These are phyloP conservation scores for Irena cyanogastra DNA, from an alignment of 2,113 vertebrate species.

Conservation along the genomic window DNA sequence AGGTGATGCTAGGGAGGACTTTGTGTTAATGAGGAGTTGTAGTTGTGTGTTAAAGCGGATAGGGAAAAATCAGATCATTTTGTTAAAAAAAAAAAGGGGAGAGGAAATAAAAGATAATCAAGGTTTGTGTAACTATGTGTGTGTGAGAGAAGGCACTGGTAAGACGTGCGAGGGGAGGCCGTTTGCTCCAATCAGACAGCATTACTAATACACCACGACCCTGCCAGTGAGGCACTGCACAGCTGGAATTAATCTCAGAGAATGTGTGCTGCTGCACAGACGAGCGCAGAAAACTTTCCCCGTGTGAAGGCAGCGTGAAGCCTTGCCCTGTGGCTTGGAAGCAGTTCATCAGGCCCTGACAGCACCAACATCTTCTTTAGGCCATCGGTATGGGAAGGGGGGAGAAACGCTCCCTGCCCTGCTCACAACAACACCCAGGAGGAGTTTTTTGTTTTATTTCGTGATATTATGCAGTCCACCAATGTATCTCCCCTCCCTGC, in stretches of 20 bases:
- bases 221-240: constrained; percentile 44
- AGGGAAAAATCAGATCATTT: not conserved
- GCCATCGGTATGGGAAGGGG: not conserved
- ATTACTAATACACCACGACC: constrained; percentile 14
- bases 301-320: constrained; percentile 57
- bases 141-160: not conserved
- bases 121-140: not conserved
- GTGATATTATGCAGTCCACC: not conserved
- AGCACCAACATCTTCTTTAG: constrained; percentile 52
- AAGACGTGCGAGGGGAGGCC: not conserved
- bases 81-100: not conserved
- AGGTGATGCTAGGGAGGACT: not conserved
- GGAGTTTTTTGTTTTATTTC: not conserved
- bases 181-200: constrained; percentile 11
- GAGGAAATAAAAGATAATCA: no score
- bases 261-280: constrained; percentile 41
- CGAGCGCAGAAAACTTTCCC: constrained; percentile 53
- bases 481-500: not conserved
- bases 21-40: not conserved
- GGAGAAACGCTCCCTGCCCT: not conserved
- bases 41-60: not conserved
- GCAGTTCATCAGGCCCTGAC: constrained; percentile 56
- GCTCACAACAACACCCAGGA: not conserved
- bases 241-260: constrained; percentile 71
- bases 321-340: constrained; percentile 71